Conservation (phyloP, 2,797 vertebrate genomes). For the Podarcis lilfordi region DNA sequence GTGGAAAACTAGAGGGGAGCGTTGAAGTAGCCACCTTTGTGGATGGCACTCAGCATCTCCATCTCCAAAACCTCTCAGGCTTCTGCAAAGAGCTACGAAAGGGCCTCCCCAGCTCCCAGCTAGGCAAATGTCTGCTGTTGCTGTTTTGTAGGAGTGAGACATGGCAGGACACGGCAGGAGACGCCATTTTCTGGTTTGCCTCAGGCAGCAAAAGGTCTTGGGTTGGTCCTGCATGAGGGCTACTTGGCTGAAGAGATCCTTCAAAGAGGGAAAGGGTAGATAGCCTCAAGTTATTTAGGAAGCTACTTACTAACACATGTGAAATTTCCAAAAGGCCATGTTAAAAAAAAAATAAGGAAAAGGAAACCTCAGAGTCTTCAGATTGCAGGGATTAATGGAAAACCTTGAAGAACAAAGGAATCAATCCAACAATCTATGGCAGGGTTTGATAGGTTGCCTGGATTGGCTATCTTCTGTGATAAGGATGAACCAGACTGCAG, state of each 20-base stretch:
- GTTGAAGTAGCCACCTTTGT: too few species aligned
- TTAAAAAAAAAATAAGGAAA: too few species aligned
- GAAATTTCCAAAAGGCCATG: neutral
- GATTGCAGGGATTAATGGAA: neutral
- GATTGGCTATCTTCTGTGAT: neutral
- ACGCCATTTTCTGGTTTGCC: too few species aligned
- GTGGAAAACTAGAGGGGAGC: too few species aligned
- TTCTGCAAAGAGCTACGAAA: too few species aligned
- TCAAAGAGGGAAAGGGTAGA: neutral
- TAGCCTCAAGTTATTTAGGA: neutral
- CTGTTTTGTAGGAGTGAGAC: too few species aligned
- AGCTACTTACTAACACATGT: neutral
- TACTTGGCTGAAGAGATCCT: neutral
- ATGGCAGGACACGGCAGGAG: too few species aligned
- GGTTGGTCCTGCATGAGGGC: neutral
- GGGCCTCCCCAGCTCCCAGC: too few species aligned
- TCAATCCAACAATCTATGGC: neutral
- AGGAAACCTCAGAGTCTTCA: neutral
- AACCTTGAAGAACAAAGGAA: neutral
- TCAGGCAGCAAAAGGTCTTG: too few species aligned
- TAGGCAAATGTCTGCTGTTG: too few species aligned
- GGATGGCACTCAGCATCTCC: too few species aligned
- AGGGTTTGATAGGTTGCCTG: neutral
- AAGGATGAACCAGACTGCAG: neutral
- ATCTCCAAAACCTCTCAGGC: too few species aligned